phyloP scores from a whole-genome alignment of 1,140 invertebrate species.

The Amphibalanus amphitrite region DNA sequence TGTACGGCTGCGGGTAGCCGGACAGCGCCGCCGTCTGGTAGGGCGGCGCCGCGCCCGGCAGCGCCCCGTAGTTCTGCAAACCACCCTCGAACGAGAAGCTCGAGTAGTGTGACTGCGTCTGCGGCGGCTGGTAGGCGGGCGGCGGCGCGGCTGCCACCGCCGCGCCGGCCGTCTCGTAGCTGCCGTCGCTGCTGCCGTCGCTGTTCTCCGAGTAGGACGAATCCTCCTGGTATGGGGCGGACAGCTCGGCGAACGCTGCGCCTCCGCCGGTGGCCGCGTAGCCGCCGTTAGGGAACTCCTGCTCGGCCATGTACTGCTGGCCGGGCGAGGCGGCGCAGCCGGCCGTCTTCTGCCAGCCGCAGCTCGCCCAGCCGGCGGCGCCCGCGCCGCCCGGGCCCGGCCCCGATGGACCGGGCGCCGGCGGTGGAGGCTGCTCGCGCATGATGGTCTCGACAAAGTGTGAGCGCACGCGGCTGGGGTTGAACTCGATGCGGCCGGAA shows the following conservation, averaged over 20 bases:
- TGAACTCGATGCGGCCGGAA: constrained; percentile 85
- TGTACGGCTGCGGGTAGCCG: background rate
- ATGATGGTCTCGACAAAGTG: constrained; percentile 95
- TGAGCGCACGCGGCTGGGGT: constrained; percentile 84
- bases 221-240: background rate
- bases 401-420: background rate
- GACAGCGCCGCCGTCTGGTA: background rate
- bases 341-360: background rate
- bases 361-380: background rate
- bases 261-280: background rate
- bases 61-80: background rate
- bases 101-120: background rate
- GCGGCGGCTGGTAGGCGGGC: background rate
- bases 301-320: background rate
- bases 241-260: background rate
- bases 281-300: background rate
- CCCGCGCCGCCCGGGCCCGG: background rate
- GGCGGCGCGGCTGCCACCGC: background rate
- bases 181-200: background rate
- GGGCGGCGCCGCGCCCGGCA: background rate
- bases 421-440: constrained; percentile 31
- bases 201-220: constrained; percentile 4
- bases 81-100: constrained; percentile 2
- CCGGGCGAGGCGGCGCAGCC: background rate
- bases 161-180: background rate